A percentile compares a stretch with the other conserved stretches of the same genome.
Evolutionary conservation across 2,797 vertebrate genomes (phyloP).

Genomic region (Gymnopithys bicolor): DNA sequence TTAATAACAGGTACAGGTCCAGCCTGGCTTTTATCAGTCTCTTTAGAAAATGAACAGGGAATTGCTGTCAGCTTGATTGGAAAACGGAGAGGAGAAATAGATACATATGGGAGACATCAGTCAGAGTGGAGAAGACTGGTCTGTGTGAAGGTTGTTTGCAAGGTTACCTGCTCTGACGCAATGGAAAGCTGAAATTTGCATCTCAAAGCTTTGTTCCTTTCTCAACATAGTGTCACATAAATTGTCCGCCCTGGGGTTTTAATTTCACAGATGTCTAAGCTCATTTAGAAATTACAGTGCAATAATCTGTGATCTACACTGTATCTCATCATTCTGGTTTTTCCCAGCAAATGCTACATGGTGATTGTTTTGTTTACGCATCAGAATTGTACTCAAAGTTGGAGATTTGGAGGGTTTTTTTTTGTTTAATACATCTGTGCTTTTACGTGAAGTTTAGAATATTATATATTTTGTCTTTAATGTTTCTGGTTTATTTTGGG

Average conservation of each 20-base stretch:
- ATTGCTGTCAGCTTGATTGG: conserved; percentile 78
- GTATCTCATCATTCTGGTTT: conserved; percentile 42
- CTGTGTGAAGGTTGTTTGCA: conserved; percentile 78
- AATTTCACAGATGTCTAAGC: conserved; percentile 80
- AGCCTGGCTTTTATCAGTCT: conserved; percentile 72
- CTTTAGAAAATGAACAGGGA: conserved; percentile 79
- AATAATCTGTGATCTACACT: conserved; percentile 68
- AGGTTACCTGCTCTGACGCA: conserved; percentile 73
- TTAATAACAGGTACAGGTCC: conserved; percentile 76
- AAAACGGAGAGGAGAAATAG: conserved; percentile 67
- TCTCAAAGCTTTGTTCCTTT: conserved; percentile 77
- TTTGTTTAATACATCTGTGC: not conserved
- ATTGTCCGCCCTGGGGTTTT: conserved; percentile 73
- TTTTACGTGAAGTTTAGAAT: not conserved
- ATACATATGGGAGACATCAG: conserved; percentile 71
- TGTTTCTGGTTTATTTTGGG: not conserved
- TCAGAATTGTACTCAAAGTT: conserved; percentile 15
- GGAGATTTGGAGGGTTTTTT: not conserved
- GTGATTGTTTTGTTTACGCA: conserved; percentile 57
- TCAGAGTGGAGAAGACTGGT: conserved; percentile 50
- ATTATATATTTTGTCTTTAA: not conserved
- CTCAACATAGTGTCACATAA: conserved; percentile 72
- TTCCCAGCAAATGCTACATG: conserved; percentile 10
- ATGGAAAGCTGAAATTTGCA: conserved; percentile 75
- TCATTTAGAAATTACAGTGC: conserved; percentile 80